Base-by-base conservation (phyloP, 2,888 invertebrate species). In the Drosophila villosipedis region DNA sequence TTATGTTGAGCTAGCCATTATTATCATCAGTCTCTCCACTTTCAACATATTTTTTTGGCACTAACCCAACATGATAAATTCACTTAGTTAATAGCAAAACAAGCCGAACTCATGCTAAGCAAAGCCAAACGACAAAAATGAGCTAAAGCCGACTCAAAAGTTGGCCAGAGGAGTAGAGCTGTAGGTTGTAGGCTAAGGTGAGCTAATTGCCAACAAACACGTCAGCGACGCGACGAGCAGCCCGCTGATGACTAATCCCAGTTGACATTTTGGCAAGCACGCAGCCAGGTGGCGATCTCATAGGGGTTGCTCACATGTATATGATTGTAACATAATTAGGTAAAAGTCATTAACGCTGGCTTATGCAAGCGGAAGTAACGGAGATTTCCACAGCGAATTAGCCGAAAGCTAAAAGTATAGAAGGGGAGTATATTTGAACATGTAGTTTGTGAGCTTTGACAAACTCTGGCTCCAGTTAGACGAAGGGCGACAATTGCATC, bases 121-220 rank as follows among this genome's bases (percentile, higher is more conserved):
- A 69, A 69, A 70, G 74, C 66, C 80, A 72, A 73, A 61, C 68
- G 82, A 76, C 76, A 71, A 76, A 85, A 85, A 76, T 72, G 43
- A 81, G 76, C 67, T 59, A 53, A 62, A 55, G 16, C 47, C 28
- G 30, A 30, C 25, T 37, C 54, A 22, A 37, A 59, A 43, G 39
- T 14, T 22, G 64, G 68, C 25, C 25, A 22, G 41, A 14, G 53
- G 60, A 66, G 50, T 30, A 31, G 61, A 67, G 41, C 61, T 63
- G 70, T 57, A 69, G 82, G 72, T 74, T 73, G 83, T 64, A 72
- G 62, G 71, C 52, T 60, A 22, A 58, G 16, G 25, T 57, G 53
- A 68, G 70, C 76, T 88, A 86, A 87, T 86, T 83, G 81, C 75
- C 60, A 69, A 49, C 76, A 59, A 79, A 86, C 86, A 87, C 89